Conservation (phyloP, 2,888 invertebrate species). For the Cotesia congregata region DNA sequence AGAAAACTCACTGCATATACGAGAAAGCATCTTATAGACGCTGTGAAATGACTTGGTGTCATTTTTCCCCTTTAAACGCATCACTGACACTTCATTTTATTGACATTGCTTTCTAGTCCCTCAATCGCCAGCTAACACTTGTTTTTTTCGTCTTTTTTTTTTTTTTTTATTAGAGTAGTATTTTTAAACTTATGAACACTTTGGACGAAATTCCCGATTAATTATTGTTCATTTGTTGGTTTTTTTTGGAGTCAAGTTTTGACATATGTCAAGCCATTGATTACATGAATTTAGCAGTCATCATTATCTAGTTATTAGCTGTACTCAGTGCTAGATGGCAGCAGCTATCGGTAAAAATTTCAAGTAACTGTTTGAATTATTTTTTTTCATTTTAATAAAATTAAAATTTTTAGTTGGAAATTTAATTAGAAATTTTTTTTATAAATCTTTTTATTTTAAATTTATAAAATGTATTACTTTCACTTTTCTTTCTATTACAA, state of each 20-base stretch:
- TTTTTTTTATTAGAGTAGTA: too few species aligned
- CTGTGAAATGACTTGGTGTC: constrained; percentile 67
- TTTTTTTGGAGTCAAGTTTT: background rate
- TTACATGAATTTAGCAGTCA: background rate
- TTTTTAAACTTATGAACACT: too few species aligned
- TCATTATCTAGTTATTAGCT: background rate
- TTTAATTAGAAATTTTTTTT: too few species aligned
- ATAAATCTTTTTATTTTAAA: too few species aligned
- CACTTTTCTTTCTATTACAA: too few species aligned
- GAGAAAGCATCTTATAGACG: constrained; percentile 68
- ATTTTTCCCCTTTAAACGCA: constrained; percentile 68
- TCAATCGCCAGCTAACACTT: background rate
- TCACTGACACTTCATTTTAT: constrained; percentile 58
- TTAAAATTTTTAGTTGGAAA: too few species aligned
- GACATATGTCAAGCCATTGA: background rate
- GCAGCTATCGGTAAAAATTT: too few species aligned
- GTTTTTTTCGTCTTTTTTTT: too few species aligned
- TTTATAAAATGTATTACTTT: too few species aligned
- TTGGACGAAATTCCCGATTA: background rate
- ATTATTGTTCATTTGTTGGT: background rate
- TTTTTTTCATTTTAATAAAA: too few species aligned
- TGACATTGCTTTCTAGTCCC: background rate
- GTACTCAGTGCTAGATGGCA: background rate
- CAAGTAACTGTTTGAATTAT: too few species aligned
- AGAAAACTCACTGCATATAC: constrained; percentile 67